Conservation (phyloP, 2,113 vertebrate genomes). For the Heptranchias perlo region DNA sequence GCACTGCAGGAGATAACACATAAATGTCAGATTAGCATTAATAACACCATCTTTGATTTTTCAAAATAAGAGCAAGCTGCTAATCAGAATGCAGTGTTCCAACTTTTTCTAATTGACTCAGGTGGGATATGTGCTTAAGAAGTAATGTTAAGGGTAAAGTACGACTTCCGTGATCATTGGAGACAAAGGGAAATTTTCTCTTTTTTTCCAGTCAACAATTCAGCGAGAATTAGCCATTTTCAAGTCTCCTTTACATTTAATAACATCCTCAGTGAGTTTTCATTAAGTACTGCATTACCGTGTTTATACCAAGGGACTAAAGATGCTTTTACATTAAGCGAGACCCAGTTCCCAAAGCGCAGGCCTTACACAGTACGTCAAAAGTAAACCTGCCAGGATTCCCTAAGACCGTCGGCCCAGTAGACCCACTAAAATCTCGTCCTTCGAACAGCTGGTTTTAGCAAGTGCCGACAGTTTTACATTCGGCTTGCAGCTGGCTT, state of each 20-base stretch:
- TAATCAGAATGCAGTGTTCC: constrained; percentile 32
- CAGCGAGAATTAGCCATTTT: neutral
- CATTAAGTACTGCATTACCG: neutral
- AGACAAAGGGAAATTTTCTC: no score
- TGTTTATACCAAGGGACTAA: neutral
- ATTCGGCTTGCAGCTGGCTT: neutral
- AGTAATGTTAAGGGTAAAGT: neutral
- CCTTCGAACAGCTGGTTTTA: neutral
- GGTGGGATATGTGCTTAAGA: neutral
- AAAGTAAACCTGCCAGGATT: neutral
- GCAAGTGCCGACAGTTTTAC: neutral
- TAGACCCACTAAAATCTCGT: neutral
- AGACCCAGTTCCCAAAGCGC: neutral
- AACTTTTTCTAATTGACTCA: constrained; percentile 26
- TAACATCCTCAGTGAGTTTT: neutral
- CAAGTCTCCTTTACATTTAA: neutral
- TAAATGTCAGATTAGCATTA: constrained; percentile 38
- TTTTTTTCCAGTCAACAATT: neutral
- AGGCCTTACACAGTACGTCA: neutral
- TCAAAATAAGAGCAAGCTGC: constrained; percentile 38
- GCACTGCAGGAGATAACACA: constrained; percentile 36
- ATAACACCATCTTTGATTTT: constrained; percentile 35
- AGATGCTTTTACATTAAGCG: neutral
- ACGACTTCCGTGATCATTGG: neutral
- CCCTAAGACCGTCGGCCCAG: neutral